phyloP scores from a whole-genome alignment of 2,888 invertebrate species.

The Xestia ashworthii region DNA sequence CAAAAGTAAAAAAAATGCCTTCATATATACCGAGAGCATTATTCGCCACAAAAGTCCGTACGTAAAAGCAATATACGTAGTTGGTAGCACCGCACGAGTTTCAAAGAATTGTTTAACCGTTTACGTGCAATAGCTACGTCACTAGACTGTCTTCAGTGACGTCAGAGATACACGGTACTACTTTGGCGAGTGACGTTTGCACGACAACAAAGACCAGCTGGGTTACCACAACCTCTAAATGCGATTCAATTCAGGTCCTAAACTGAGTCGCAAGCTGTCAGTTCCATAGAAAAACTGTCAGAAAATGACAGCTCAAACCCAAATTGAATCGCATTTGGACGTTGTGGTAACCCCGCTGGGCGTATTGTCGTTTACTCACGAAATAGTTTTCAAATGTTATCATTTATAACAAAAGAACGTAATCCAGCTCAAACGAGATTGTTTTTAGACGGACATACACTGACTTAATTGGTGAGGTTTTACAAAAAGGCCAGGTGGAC shows the following conservation, averaged over 20 bases:
- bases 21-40: not conserved
- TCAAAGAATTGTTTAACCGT: constrained; percentile 12
- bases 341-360: too few species aligned
- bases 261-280: too few species aligned
- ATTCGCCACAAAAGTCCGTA: not conserved
- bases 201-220: not conserved
- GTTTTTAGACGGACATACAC: not conserved
- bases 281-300: too few species aligned
- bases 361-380: not conserved
- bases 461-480: too few species aligned
- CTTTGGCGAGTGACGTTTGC: not conserved
- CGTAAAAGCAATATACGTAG: not conserved
- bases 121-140: constrained; percentile 30
- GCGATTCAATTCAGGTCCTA: too few species aligned
- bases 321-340: too few species aligned
- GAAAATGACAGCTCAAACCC: too few species aligned
- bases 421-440: not conserved
- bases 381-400: not conserved
- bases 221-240: too few species aligned
- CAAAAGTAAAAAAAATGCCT: not conserved
- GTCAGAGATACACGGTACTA: constrained; percentile 15
- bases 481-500: too few species aligned
- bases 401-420: not conserved
- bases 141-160: constrained; percentile 11
- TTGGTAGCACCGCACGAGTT: constrained; percentile 8